Evolutionary conservation across 2,797 vertebrate species (phyloP).

Genomic region (Pseudochirops cupreus): DNA sequence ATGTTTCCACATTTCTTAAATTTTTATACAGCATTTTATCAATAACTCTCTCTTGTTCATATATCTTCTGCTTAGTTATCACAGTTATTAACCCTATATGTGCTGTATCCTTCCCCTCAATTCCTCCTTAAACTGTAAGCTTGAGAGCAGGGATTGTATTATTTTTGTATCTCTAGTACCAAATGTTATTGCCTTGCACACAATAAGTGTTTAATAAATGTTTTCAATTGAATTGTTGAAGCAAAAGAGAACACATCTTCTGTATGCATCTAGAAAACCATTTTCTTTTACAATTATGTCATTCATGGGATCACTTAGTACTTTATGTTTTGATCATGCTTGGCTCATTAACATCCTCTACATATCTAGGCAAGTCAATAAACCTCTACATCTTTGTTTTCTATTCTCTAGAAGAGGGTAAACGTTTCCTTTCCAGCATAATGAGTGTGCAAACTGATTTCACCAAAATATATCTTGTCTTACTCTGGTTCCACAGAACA

Average conservation of each 20-base stretch:
- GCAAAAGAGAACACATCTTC: neutral
- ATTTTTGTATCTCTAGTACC: neutral
- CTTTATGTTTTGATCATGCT: neutral
- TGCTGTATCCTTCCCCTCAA: neutral
- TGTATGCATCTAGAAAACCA: neutral
- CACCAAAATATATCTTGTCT: neutral
- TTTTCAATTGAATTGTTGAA: neutral
- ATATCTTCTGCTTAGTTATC: neutral
- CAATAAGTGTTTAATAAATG: neutral
- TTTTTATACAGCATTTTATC: neutral
- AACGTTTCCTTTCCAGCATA: neutral
- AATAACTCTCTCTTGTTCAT: neutral
- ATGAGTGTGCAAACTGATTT: neutral
- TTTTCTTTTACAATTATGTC: neutral
- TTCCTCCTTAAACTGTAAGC: neutral
- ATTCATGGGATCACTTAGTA: neutral
- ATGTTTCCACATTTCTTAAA: neutral
- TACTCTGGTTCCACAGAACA: neutral
- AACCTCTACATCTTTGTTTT: neutral
- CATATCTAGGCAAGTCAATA: neutral
- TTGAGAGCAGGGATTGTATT: neutral
- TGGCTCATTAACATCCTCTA: neutral
- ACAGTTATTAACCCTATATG: neutral
- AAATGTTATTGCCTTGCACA: neutral
- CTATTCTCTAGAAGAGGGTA: neutral